A percentile compares a stretch with the other conserved stretches of the same genome.
Evolutionary conservation across 2,888 invertebrate species (phyloP).

Genomic region (Archaeoteleia sp.): DNA sequence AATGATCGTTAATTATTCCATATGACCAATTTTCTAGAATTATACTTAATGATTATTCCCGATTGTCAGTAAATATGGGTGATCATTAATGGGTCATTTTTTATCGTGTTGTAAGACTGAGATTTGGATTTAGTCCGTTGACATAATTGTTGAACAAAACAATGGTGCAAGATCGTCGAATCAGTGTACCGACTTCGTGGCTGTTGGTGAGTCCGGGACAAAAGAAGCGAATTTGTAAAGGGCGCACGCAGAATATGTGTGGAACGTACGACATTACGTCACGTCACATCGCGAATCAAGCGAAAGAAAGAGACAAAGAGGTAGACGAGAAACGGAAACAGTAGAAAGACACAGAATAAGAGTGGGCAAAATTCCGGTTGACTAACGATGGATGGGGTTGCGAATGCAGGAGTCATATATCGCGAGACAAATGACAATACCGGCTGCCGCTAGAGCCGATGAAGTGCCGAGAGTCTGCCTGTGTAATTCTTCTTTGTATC

Average conservation of each 20-base stretch:
- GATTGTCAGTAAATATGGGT: too few relatives aligned
- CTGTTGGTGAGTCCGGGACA: too few relatives aligned
- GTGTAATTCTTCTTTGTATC: slow-evolving; percentile 20
- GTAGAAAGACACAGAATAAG: slow-evolving; percentile 44
- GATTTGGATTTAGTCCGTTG: too few relatives aligned
- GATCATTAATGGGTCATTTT: too few relatives aligned
- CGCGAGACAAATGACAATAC: slow-evolving; percentile 70
- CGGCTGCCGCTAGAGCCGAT: slow-evolving; percentile 67
- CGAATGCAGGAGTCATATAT: slow-evolving; percentile 61
- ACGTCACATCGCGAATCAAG: slow-evolving; percentile 40
- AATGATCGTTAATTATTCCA: too few relatives aligned
- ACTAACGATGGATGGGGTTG: slow-evolving; percentile 63
- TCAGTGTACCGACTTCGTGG: too few relatives aligned
- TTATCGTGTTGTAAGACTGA: too few relatives aligned
- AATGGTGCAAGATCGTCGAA: too few relatives aligned
- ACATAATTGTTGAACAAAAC: too few relatives aligned
- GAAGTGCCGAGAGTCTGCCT: slow-evolving; percentile 66
- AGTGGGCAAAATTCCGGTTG: slow-evolving; percentile 51
- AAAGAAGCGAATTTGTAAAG: slow-evolving; percentile 70
- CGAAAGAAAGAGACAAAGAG: slow-evolving; percentile 36
- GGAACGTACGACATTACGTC: slow-evolving; percentile 53
- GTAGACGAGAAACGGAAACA: slow-evolving; percentile 37
- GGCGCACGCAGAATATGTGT: slow-evolving; percentile 51
- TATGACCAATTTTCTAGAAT: too few relatives aligned
- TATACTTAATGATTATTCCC: too few relatives aligned